phyloP scores from a whole-genome alignment of 1,140 invertebrate species.

The Vanessa atalanta region DNA sequence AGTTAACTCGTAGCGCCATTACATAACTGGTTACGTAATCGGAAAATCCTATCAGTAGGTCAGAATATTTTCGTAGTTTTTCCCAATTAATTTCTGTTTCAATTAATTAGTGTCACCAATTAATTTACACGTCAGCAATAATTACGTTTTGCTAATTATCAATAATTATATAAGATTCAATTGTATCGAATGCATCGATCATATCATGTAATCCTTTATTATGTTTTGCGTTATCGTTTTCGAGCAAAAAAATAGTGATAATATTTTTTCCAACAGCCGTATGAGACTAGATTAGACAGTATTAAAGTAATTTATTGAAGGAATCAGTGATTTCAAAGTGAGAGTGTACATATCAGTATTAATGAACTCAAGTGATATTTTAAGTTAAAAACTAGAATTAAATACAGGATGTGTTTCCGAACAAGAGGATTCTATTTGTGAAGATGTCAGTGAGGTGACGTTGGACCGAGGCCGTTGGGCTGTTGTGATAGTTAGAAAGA shows the following conservation, averaged over 20 bases:
- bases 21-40: constrained; percentile 29
- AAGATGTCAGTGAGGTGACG: constrained; percentile 72
- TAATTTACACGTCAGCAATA: constrained; percentile 26
- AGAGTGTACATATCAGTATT: constrained; percentile 50
- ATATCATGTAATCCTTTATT: constrained; percentile 47
- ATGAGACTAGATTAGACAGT: constrained; percentile 43
- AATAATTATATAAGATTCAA: constrained; percentile 42
- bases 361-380: constrained; percentile 59
- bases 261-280: constrained; percentile 38
- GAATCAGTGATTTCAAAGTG: constrained; percentile 51
- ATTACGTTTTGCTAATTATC: constrained; percentile 27
- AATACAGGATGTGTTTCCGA: constrained; percentile 53
- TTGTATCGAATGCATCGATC: constrained; percentile 53
- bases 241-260: constrained; percentile 38
- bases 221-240: constrained; percentile 40
- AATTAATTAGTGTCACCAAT: too few species aligned
- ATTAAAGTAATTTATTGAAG: constrained; percentile 48
- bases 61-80: not conserved
- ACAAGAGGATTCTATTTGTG: constrained; percentile 52
- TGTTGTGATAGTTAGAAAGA: constrained; percentile 59
- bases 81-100: too few species aligned
- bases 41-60: constrained; percentile 1
- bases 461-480: constrained; percentile 52
- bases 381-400: constrained; percentile 28
- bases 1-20: constrained; percentile 31